Conservation (phyloP, 2,888 invertebrate species). For the Pelosia muscerda region DNA sequence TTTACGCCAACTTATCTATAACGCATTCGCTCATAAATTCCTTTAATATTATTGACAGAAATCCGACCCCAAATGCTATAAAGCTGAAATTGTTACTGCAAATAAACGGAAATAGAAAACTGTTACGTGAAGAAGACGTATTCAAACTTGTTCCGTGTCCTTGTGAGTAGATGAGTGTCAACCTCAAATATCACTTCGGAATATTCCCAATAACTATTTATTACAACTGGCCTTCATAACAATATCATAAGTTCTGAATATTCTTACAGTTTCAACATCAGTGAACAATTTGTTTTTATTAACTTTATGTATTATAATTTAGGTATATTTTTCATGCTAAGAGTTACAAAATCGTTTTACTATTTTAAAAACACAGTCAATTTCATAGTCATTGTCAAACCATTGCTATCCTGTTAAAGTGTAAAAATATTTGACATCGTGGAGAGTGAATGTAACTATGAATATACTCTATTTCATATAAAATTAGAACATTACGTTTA, state of each 20-base stretch:
- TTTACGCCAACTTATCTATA: constrained; percentile 59
- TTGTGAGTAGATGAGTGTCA: constrained; percentile 31
- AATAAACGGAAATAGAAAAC: constrained; percentile 74
- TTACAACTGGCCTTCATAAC: constrained; percentile 12
- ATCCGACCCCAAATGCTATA: constrained; percentile 66
- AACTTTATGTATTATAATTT: background rate
- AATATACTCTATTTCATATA: too few relatives aligned
- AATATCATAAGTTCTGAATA: constrained; percentile 3
- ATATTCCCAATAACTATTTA: constrained; percentile 17
- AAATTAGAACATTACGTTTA: too few relatives aligned
- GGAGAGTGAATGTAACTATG: too few relatives aligned
- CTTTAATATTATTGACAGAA: constrained; percentile 69
- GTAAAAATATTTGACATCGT: too few relatives aligned
- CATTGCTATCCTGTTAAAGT: too few relatives aligned
- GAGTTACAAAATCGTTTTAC: too few relatives aligned
- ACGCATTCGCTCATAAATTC: constrained; percentile 66
- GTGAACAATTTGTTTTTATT: background rate
- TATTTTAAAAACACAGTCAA: background rate
- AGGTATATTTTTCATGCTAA: too few relatives aligned
- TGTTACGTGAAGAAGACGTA: constrained; percentile 58
- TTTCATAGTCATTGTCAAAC: too few relatives aligned
- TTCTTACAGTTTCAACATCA: background rate
- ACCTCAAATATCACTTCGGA: constrained; percentile 22
- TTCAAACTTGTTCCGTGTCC: constrained; percentile 46
- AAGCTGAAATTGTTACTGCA: constrained; percentile 70